Evolutionary conservation across 2,113 vertebrate species (phyloP), one percentile per base, ranked within the genome.

Genomic region (Takifugu bimaculatus): DNA sequence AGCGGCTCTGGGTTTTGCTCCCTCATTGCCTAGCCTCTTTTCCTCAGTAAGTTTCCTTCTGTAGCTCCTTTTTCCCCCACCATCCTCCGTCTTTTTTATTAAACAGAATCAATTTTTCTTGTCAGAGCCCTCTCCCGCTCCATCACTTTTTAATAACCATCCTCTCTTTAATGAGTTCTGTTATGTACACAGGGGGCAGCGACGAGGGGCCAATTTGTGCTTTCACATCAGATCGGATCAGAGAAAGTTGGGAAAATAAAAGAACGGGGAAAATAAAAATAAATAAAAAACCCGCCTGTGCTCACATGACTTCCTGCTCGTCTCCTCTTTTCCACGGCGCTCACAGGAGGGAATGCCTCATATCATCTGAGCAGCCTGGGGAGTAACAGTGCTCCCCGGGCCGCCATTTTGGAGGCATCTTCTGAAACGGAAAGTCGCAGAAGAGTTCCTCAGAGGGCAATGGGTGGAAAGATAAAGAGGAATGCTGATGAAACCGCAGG

Each of bases 71-170:
- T 54, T 59, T 35, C 59, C 12, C 57, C 20, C 20, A 20, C 20
- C 59, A 65, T 60, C 62, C 61, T 77, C 64, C 39, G 0, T 68
- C 64, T 72, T 78, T 80, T 70, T 84, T 84, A 82, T 87, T 80
- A 85, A 85, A 78, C 72, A 63, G 62, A 85, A 85, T 81, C 72
- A 35, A 26, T 88, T 83, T 82, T 82, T 85, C 76, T 82, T 81
- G 82, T 88, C 80, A 79, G 68, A 70, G 66, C 77, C 72, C 63
- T 86, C 80, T 75, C 64, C 79, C 45, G 49, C 79, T 85, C 79
- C 84, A 90, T 90, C 86, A 87, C 85, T 87, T 91, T 90, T 90
- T 87, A 87, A 90, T 89, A 88, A 87, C 83, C 76, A 72, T 81
- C 65, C 82, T 79, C 63, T 82, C 85, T 89, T 90, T 90, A 90